A percentile compares a stretch with the other conserved stretches of the same genome.
Evolutionary conservation across 2,113 vertebrate species (phyloP).

Genomic region (Toxotes chatareus): DNA sequence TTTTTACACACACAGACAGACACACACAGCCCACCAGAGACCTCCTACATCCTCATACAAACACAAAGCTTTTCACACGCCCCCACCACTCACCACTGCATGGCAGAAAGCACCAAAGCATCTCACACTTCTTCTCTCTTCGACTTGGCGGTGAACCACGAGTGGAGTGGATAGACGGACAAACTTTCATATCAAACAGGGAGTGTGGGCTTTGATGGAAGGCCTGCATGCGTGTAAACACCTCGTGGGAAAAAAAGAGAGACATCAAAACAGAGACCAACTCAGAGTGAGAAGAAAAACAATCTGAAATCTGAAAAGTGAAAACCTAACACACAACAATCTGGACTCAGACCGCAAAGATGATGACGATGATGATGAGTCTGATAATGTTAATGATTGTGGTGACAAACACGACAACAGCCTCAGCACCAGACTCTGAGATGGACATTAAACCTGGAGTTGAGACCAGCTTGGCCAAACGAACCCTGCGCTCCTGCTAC

Average conservation of each 20-base stretch:
- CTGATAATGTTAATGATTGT: constrained; percentile 16
- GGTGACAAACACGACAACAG: constrained; percentile 30
- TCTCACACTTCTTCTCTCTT: constrained; percentile 30
- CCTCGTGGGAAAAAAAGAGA: not conserved
- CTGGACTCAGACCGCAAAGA: constrained; percentile 6
- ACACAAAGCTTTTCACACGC: constrained; percentile 67
- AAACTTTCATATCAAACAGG: constrained; percentile 13
- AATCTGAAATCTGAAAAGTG: not conserved
- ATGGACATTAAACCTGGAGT: constrained; percentile 16
- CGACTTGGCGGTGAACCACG: constrained; percentile 10
- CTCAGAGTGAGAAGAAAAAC: constrained; percentile 4
- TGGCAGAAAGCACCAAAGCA: constrained; percentile 42
- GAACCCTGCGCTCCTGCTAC: constrained; percentile 7
- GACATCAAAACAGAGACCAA: constrained; percentile 1
- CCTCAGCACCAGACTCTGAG: not conserved
- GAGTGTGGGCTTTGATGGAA: not conserved
- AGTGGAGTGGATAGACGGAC: not conserved
- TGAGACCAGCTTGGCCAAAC: constrained; percentile 28
- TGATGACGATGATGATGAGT: constrained; percentile 27
- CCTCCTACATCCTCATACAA: constrained; percentile 76
- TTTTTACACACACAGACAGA: constrained; percentile 33
- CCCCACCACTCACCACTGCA: constrained; percentile 54
- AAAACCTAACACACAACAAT: not conserved
- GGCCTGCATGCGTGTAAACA: constrained; percentile 18
- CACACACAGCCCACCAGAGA: constrained; percentile 43